These are phyloP conservation scores for Cynopterus sphinx DNA, from an alignment of 2,797 vertebrate genomes.

Conservation along the genomic window DNA sequence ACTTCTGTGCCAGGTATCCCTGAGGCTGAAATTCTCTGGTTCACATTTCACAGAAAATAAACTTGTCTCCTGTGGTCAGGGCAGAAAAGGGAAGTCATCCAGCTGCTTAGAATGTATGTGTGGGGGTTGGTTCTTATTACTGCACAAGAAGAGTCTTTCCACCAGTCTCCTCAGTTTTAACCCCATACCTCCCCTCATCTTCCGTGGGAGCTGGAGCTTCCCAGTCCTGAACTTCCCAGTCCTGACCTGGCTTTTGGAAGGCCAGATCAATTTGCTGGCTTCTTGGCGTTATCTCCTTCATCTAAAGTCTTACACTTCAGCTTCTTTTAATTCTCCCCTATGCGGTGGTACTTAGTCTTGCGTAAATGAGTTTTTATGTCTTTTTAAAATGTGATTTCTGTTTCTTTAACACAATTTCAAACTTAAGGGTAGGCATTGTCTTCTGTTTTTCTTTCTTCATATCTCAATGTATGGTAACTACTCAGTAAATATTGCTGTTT, in stretches of 20 bases:
- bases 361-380: neutral
- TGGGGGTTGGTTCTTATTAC: neutral
- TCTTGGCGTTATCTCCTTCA: neutral
- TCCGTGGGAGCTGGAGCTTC: neutral
- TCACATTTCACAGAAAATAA: slow-evolving; percentile 52
- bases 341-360: neutral
- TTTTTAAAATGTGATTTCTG: neutral
- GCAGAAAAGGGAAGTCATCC: slow-evolving; percentile 17
- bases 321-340: neutral
- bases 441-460: slow-evolving; percentile 17
- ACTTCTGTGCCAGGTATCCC: neutral
- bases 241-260: neutral
- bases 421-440: neutral
- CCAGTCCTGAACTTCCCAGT: neutral
- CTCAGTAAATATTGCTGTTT: slow-evolving; percentile 41
- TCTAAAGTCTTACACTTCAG: neutral
- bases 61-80: neutral
- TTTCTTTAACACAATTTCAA: slow-evolving; percentile 6
- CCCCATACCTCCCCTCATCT: neutral
- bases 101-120: neutral
- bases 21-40: slow-evolving; percentile 10
- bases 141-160: neutral
- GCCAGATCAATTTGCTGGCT: neutral
- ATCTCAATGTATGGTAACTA: neutral
- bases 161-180: neutral